These are phyloP conservation scores for Berghia stephanieae DNA, from an alignment of 1,140 invertebrate genomes.

Conservation along the genomic window DNA sequence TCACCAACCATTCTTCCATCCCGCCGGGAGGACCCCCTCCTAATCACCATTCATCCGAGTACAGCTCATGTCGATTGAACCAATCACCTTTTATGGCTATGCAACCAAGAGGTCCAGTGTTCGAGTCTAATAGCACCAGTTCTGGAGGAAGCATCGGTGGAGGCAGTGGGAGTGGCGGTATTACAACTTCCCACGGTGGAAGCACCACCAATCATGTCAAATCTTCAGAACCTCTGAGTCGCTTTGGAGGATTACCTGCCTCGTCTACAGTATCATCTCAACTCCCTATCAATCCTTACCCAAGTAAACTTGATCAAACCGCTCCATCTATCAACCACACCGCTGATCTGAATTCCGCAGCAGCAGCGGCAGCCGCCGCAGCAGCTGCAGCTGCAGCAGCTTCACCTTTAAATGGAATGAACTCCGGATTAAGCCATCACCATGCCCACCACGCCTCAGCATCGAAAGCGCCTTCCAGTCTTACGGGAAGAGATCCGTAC, in stretches of 20 bases:
- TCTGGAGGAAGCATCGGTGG: too few species aligned
- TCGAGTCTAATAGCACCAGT: too few species aligned
- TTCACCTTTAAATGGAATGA: conserved; percentile 20
- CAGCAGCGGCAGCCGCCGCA: not conserved
- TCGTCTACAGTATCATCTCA: too few species aligned
- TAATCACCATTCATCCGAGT: conserved; percentile 19
- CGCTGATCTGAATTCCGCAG: conserved; percentile 7
- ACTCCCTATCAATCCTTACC: too few species aligned
- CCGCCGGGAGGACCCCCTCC: conserved; percentile 6
- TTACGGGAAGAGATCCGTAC: conserved; percentile 19
- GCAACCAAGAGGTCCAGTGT: too few species aligned
- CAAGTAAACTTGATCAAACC: too few species aligned
- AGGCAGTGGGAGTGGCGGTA: too few species aligned
- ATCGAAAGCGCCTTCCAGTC: not conserved
- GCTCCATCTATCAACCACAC: too few species aligned
- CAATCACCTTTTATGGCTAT: conserved; percentile 26
- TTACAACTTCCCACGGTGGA: too few species aligned
- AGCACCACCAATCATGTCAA: too few species aligned
- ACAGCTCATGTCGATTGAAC: conserved; percentile 34
- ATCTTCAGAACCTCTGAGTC: conserved; percentile 22
- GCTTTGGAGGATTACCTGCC: too few species aligned
- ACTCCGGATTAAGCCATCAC: conserved; percentile 17
- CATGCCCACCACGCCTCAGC: conserved; percentile 20
- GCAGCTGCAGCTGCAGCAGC: conserved; percentile 22
- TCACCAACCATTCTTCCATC: conserved; percentile 14